Conservation (phyloP, 2,113 vertebrate genomes). For the Seriola aureovittata region DNA sequence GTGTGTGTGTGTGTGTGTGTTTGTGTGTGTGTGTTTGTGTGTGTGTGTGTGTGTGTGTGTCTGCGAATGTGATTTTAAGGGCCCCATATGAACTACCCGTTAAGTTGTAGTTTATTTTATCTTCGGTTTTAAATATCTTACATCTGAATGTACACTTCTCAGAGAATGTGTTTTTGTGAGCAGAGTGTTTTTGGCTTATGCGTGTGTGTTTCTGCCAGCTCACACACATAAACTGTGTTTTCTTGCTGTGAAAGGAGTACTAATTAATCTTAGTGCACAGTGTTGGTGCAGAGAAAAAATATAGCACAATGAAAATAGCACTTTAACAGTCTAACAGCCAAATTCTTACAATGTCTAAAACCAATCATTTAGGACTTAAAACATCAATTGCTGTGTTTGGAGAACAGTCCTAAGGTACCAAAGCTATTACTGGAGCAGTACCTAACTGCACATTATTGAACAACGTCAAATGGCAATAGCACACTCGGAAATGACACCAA, state of each 20-base stretch:
- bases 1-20: constrained; percentile 4
- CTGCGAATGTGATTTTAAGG: constrained; percentile 27
- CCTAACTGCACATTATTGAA: constrained; percentile 53
- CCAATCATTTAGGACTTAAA: constrained; percentile 41
- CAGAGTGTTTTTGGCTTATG: not conserved
- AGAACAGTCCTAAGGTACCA: constrained; percentile 39
- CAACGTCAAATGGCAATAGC: constrained; percentile 53
- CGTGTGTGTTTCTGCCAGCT: not conserved
- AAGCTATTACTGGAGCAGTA: constrained; percentile 59
- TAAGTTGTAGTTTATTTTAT: constrained; percentile 17
- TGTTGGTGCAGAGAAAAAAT: constrained; percentile 34
- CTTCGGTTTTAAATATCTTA: constrained; percentile 6
- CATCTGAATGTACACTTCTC: not conserved
- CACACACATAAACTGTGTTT: constrained; percentile 13
- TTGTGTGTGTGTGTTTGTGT: not conserved
- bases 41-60: constrained; percentile 3
- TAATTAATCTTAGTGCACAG: constrained; percentile 54
- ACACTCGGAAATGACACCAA: constrained; percentile 59
- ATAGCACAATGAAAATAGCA: constrained; percentile 43
- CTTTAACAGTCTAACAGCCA: constrained; percentile 29
- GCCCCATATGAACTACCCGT: not conserved
- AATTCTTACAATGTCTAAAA: constrained; percentile 49
- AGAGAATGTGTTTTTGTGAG: not conserved
- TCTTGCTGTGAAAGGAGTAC: constrained; percentile 29
- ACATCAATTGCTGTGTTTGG: constrained; percentile 58